Percentiles rank a stretch among this genome's conserved stretches.
Evolutionary conservation across 2,113 vertebrate genomes (phyloP).

Genomic region (Steatornis caripensis): DNA sequence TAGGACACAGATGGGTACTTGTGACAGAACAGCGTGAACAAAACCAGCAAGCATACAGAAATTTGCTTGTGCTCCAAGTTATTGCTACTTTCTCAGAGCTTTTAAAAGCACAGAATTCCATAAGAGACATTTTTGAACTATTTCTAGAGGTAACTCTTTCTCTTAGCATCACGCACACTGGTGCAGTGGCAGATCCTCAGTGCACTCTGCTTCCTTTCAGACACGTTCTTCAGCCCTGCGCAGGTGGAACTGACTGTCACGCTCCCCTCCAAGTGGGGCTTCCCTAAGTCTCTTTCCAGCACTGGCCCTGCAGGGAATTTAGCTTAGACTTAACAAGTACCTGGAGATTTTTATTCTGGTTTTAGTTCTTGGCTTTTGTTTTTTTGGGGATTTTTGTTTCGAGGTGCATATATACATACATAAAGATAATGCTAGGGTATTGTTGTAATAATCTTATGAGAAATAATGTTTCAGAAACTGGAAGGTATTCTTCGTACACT

Average conservation of each 20-base stretch:
- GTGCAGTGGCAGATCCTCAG: background rate
- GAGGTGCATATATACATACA: background rate
- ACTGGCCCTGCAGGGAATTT: background rate
- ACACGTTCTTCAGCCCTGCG: fast-evolving
- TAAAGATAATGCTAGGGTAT: background rate
- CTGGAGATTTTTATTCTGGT: background rate
- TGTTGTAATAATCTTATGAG: background rate
- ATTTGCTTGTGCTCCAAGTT: background rate
- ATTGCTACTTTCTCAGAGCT: background rate
- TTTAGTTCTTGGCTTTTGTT: background rate
- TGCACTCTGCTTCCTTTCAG: background rate
- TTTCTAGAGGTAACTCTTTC: background rate
- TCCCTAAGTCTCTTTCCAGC: background rate
- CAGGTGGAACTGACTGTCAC: background rate
- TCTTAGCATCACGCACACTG: fast-evolving
- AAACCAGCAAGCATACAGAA: background rate
- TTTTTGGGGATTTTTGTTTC: background rate
- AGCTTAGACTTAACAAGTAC: background rate
- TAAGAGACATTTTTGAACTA: background rate
- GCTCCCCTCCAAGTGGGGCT: fast-evolving
- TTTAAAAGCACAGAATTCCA: background rate
- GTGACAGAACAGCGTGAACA: background rate
- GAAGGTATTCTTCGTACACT: background rate
- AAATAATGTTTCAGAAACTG: background rate
- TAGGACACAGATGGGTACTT: background rate